Conservation (phyloP, 2,113 vertebrate species). For the Ophiodon elongatus region DNA sequence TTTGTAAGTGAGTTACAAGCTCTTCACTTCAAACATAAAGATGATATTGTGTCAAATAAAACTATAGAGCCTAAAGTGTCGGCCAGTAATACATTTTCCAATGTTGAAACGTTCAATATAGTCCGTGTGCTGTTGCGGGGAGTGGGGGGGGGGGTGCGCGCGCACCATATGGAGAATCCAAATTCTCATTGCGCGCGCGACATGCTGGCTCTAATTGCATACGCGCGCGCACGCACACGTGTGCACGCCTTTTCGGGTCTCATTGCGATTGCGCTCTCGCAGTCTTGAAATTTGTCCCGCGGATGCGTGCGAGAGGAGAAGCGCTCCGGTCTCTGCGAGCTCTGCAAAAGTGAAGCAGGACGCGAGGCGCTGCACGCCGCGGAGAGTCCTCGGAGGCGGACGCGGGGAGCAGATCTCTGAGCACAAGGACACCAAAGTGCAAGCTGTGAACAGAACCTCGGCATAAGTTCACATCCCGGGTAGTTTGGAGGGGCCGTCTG, state of each 20-base stretch:
- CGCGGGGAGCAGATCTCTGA: constrained; percentile 21
- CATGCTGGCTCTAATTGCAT: constrained; percentile 13
- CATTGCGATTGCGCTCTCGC: constrained; percentile 60
- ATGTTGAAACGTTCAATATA: neutral
- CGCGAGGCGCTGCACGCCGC: constrained; percentile 24
- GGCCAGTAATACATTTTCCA: neutral
- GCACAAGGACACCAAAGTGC: constrained; percentile 27
- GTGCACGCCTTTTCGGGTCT: constrained; percentile 7
- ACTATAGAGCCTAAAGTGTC: too few relatives aligned
- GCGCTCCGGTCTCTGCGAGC: constrained; percentile 37
- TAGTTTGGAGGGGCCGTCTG: constrained; percentile 45
- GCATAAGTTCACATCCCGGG: neutral
- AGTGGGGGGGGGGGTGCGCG: neutral
- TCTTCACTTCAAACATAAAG: neutral
- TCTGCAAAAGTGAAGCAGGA: constrained; percentile 52
- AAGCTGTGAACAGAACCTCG: neutral
- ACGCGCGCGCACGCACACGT: constrained; percentile 17
- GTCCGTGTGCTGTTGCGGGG: neutral
- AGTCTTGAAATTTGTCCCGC: constrained; percentile 79
- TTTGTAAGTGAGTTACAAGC: neutral
- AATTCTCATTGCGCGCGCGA: constrained; percentile 32
- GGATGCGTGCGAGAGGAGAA: constrained; percentile 60
- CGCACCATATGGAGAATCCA: neutral
- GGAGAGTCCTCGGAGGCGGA: constrained; percentile 23
- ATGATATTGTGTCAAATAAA: neutral